Percentiles rank a stretch among this genome's conserved stretches.
These are phyloP conservation scores for Acronicta psi DNA, from an alignment of 2,888 invertebrate genomes.

Conservation along the genomic window DNA sequence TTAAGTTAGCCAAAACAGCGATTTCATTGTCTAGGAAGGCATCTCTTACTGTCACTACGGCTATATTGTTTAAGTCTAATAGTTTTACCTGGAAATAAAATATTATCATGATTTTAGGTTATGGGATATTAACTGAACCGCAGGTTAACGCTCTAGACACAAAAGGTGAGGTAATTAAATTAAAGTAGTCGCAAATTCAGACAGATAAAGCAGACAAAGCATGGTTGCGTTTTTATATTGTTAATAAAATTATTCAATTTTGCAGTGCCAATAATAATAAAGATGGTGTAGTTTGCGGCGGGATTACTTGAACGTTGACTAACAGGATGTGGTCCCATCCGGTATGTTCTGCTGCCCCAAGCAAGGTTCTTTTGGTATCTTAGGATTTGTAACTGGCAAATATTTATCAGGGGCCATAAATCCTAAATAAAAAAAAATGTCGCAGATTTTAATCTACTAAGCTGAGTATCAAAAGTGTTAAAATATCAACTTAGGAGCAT, in stretches of 20 bases:
- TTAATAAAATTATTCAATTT: constrained; percentile 23
- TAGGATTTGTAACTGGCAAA: constrained; percentile 23
- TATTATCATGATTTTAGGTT: constrained; percentile 25
- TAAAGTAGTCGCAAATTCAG: constrained; percentile 6
- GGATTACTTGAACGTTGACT: constrained; percentile 29
- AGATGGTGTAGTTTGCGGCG: constrained; percentile 23
- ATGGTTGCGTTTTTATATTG: constrained; percentile 11
- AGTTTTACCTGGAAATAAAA: constrained; percentile 80
- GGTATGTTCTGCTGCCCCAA: constrained; percentile 42
- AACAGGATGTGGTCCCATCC: constrained; percentile 53
- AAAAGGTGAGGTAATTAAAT: constrained; percentile 16
- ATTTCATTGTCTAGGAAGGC: constrained; percentile 79
- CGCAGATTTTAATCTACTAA: constrained; percentile 13
- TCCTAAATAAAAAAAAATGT: constrained; percentile 23
- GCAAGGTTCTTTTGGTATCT: constrained; percentile 28
- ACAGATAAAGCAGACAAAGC: constrained; percentile 3
- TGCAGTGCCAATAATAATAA: constrained; percentile 20
- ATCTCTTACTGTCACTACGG: constrained; percentile 77
- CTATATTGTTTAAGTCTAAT: constrained; percentile 76
- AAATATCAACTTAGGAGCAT: constrained; percentile 1
- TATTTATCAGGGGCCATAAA: constrained; percentile 39
- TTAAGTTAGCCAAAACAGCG: constrained; percentile 69
- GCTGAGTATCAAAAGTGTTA: constrained; percentile 7
- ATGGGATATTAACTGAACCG: constrained; percentile 23
- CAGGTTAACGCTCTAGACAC: constrained; percentile 54